phyloP scores from a whole-genome alignment of 2,113 vertebrate species.

The Callospermophilus lateralis region DNA sequence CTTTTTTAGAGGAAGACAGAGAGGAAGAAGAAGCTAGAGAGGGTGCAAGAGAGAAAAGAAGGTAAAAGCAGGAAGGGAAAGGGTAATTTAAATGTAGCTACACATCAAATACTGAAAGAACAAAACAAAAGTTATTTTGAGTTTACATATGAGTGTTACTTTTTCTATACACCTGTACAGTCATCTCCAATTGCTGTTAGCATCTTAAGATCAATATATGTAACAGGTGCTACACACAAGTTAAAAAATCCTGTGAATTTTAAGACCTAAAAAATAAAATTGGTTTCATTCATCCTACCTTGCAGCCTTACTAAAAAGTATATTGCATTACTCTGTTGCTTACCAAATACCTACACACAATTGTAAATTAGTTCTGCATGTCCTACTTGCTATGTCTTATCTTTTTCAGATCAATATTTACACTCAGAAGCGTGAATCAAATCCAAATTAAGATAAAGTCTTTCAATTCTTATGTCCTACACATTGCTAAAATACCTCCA shows the following conservation, averaged over 20 bases:
- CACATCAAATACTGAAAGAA: not conserved
- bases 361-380: not conserved
- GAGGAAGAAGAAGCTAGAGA: not conserved
- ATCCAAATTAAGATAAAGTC: slow-evolving; percentile 50
- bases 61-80: not conserved
- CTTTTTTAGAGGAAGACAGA: not conserved
- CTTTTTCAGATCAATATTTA: slow-evolving; percentile 39
- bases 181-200: not conserved
- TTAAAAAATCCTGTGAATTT: slow-evolving; percentile 24
- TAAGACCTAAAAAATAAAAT: not conserved
- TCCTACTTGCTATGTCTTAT: slow-evolving; percentile 15
- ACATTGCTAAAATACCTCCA: not conserved
- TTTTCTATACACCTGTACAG: not conserved
- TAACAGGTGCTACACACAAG: not conserved
- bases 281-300: not conserved
- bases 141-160: not conserved
- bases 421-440: not conserved
- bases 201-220: not conserved
- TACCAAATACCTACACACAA: slow-evolving; percentile 28
- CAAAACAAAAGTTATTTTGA: slow-evolving; percentile 6
- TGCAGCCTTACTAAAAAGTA: not conserved
- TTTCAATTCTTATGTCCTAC: not conserved
- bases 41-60: not conserved
- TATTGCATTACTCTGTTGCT: slow-evolving; percentile 17
- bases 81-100: not conserved